Base-by-base conservation (phyloP, 92 coral and sea anemone genomes). In the Palythoa grandiflora region DNA sequence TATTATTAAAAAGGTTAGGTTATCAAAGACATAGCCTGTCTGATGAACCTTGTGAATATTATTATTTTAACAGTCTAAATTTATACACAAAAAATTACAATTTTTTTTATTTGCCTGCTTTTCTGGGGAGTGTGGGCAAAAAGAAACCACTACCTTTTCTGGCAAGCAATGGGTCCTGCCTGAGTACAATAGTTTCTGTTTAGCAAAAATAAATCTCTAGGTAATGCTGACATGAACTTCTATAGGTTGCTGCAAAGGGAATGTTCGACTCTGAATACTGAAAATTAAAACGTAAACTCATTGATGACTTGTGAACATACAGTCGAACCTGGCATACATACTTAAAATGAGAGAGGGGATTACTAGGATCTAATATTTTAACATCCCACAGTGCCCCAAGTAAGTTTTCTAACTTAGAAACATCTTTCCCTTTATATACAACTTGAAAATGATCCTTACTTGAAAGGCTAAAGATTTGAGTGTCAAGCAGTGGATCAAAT, bases 261-360 rank as follows among this genome's bases (percentile, higher is more conserved):
- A 36, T 15, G 71, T 52, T 84, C 50, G 88, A 84, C 71, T 84
- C 88, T 50, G 88, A 84, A 80, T 84, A 71, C 38, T 66, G 52
- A 84, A 71, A 84, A 84, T 51, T 84, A 51, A 84, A 84, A 52
- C 71, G 88, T 9, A 84, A 84, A 68, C 68, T 84, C 80, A 84
- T 84, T 4, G 80, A 21, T 71, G 79, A 7, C 80, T 72, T 71
- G 71, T 71, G 80, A 37, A 84, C 88, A 72, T 36, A 84, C 5
- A 84, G 38, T 15, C 88, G 47, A 54, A 51, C 78, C 78, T 84
- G 79, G 28, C 87, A 84, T n/a, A 84, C 79, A 48, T 84, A 84
- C 87, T 84, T 84, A 51, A 84, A 84, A 84, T 84, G 88, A 84
- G 88, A 84, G 39, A 68, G 88, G 37, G 79, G 68, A 71, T 84